Conservation (phyloP, 2,113 vertebrate genomes). For the Phylloscopus trochilus region DNA sequence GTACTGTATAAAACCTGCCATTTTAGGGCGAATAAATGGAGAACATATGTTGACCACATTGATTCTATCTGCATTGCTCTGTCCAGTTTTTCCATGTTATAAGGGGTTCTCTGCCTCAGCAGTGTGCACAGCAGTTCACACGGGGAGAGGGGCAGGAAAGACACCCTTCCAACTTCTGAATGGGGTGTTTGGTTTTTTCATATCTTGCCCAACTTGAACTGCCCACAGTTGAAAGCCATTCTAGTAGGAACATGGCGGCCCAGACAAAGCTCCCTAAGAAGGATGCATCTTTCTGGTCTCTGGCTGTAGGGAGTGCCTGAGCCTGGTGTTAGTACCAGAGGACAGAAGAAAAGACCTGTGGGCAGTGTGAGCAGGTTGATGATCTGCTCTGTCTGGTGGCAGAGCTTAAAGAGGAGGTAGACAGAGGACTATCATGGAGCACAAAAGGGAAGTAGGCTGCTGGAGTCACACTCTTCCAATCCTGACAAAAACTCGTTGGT, state of each 20-base stretch:
- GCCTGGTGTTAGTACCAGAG: background rate
- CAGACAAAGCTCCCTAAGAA: background rate
- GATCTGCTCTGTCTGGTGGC: background rate
- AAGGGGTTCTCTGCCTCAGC: too few relatives aligned
- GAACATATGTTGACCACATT: too few relatives aligned
- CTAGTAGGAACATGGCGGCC: fast-evolving
- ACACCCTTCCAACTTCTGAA: background rate
- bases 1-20: too few relatives aligned
- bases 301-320: background rate
- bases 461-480: background rate
- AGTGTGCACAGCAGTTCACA: background rate
- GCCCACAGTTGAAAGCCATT: background rate
- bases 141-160: too few relatives aligned
- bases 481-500: background rate
- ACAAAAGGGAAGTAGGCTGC: background rate
- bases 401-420: background rate
- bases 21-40: too few relatives aligned
- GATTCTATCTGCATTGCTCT: too few relatives aligned
- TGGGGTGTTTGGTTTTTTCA: background rate
- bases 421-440: background rate
- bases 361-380: too few relatives aligned
- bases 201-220: background rate
- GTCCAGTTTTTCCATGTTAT: too few relatives aligned
- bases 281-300: fast-evolving
- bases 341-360: background rate